Base-by-base conservation (phyloP, 2,113 vertebrate genomes). In the Etheostoma cragini region DNA sequence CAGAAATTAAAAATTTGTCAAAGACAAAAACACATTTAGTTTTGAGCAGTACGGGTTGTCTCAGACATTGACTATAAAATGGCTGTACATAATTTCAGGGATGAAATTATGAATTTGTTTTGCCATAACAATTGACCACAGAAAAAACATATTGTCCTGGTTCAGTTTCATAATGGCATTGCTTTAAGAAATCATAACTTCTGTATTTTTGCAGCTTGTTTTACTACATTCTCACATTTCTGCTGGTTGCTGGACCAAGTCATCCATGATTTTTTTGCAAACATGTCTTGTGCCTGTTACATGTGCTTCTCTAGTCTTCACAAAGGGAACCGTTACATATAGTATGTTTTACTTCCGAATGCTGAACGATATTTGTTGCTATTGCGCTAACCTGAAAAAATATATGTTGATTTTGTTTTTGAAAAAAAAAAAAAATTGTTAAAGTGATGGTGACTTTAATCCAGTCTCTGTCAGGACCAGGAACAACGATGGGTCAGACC, bases 41-140 rank as follows among this genome's bases (percentile, higher is more conserved):
- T 85, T 75, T 50, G 62, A 86, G 54, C n/a, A 24, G 46, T 45
- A 52, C 19, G 3, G 64, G 68, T 76, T 60, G 6, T 52, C 38
- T 38, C 22, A 11, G 50, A 42, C 16, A 67, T 35, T 68, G 24
- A 71, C 17, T 73, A 71, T 49, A 65, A 80, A 46, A 80, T 50
- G 17, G 74, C 45, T 70, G 3, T 1, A 6, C 77, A 13, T 46
- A 19, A 56, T 58, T 82, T 81, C 76, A 82, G 64, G 62, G 66
- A 49, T 75, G 33, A 72, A 64, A 60, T 63, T 5, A 15, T 46
- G 11, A 33, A 46, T 82, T 50, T 49, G 17, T 53, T 82, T 50
- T 49, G 17, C 47, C 21, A 17, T 56, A n/a, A 50, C 16, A 19
- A 15, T 5, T 47, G 38, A 50, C 58, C 4, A 56, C 1, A 1